A percentile compares a stretch with the other conserved stretches of the same genome.
phyloP scores from a whole-genome alignment of 1,140 invertebrate species.

The Reticulitermes speratus region DNA sequence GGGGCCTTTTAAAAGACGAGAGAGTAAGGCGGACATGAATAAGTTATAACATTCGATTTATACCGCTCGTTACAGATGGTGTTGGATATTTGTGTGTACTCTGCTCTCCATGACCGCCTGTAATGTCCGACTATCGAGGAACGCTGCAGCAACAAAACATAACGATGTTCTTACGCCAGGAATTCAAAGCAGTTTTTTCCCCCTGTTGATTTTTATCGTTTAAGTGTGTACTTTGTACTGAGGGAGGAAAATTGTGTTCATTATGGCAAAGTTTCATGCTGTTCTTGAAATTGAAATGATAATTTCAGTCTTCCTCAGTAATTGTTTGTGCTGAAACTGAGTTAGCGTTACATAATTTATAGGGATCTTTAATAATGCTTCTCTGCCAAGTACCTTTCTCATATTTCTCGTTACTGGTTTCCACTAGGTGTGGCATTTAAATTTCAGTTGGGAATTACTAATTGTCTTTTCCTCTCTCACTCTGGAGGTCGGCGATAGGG shows the following conservation, averaged over 20 bases:
- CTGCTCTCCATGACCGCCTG: not conserved
- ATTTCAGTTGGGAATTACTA: too few species aligned
- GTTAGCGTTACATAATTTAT: too few species aligned
- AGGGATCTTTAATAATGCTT: too few species aligned
- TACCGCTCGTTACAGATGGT: not conserved
- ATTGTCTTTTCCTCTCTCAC: too few species aligned
- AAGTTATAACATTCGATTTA: slow-evolving; percentile 17
- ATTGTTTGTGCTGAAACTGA: too few species aligned
- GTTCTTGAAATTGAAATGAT: not conserved
- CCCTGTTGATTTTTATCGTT: not conserved
- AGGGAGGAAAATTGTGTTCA: not conserved
- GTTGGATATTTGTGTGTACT: slow-evolving; percentile 17
- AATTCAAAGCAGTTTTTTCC: not conserved
- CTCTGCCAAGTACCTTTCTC: too few species aligned
- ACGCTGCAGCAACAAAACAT: not conserved
- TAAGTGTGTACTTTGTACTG: not conserved
- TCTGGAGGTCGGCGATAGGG: too few species aligned
- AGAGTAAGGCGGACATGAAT: not conserved
- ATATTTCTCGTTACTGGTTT: too few species aligned
- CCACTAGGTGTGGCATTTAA: too few species aligned
- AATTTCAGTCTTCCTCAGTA: not conserved
- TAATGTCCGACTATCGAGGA: not conserved
- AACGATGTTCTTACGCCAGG: not conserved
- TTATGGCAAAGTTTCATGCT: not conserved
- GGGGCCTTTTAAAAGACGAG: not conserved